Evolutionary conservation across 2,797 vertebrate genomes (phyloP).

Genomic region (Hipposideros larvatus): DNA sequence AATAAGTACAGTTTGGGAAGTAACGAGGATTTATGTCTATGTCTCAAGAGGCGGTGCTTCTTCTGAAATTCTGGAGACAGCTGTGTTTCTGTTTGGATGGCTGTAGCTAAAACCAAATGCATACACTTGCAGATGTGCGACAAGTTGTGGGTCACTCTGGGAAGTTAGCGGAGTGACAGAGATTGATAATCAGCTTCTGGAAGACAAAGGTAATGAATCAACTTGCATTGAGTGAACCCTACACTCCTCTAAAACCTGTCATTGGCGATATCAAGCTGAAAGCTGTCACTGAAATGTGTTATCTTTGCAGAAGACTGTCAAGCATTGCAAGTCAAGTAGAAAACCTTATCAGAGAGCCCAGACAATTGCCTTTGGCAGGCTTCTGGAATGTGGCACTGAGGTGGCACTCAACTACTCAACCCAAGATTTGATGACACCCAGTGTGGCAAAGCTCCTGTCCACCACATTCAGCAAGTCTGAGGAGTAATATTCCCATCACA

Average conservation of each 20-base stretch:
- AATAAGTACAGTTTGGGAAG: neutral
- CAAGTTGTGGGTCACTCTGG: slow-evolving; percentile 47
- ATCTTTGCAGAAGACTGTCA: slow-evolving; percentile 78
- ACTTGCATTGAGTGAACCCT: slow-evolving; percentile 51
- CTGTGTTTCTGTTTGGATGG: neutral
- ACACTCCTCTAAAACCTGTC: slow-evolving; percentile 63
- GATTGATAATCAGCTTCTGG: slow-evolving; percentile 70
- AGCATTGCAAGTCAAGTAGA: slow-evolving; percentile 70
- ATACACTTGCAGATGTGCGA: neutral
- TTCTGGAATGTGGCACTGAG: neutral
- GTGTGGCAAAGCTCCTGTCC: neutral
- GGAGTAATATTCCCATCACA: neutral
- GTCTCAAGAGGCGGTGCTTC: neutral
- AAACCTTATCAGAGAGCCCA: slow-evolving; percentile 54
- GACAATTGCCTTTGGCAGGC: slow-evolving; percentile 37
- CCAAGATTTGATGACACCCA: neutral
- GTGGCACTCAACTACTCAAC: neutral
- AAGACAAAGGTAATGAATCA: slow-evolving; percentile 82
- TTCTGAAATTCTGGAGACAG: neutral
- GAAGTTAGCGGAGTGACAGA: slow-evolving; percentile 62
- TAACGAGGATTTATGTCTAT: neutral
- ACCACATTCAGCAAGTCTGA: neutral
- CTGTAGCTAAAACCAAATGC: neutral
- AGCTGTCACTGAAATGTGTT: slow-evolving; percentile 73
- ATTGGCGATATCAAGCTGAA: slow-evolving; percentile 69